phyloP scores from a whole-genome alignment of 2,888 invertebrate species.

The Catocala fraxini region DNA sequence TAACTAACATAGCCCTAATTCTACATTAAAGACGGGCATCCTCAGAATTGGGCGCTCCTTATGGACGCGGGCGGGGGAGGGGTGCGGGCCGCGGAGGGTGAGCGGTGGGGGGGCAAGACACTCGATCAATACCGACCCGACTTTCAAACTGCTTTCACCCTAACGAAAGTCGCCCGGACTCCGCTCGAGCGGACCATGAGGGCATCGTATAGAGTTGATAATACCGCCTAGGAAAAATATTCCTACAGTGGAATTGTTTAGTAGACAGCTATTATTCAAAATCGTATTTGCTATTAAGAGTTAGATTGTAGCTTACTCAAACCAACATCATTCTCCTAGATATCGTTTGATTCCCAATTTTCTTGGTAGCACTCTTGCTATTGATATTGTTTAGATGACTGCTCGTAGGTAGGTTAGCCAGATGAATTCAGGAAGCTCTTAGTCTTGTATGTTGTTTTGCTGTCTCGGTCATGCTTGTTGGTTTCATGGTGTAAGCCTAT shows the following conservation, averaged over 20 bases:
- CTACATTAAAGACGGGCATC: conserved; percentile 69
- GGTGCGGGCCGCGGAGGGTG: conserved; percentile 57
- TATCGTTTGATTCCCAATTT: neutral
- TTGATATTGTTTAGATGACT: no score
- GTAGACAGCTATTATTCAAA: no score
- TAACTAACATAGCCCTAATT: conserved; percentile 50
- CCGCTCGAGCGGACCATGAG: conserved; percentile 71
- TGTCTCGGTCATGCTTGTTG: no score
- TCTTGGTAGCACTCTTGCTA: neutral
- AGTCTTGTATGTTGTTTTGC: no score
- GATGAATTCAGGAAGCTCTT: no score
- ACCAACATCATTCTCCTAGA: no score
- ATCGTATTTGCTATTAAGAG: no score
- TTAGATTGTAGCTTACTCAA: no score
- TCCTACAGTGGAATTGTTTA: no score
- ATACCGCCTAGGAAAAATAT: conserved; percentile 33
- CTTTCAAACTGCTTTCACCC: conserved; percentile 88
- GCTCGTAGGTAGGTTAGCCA: no score
- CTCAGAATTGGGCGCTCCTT: conserved; percentile 82
- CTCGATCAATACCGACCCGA: conserved; percentile 88
- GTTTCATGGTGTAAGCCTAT: no score
- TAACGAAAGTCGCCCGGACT: conserved; percentile 87
- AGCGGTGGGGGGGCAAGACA: conserved; percentile 76
- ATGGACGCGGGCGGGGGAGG: conserved; percentile 52
- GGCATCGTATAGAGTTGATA: conserved; percentile 63